Evolutionary conservation across 2,888 invertebrate species (phyloP).

Genomic region (Dorcus parallelipipedus): DNA sequence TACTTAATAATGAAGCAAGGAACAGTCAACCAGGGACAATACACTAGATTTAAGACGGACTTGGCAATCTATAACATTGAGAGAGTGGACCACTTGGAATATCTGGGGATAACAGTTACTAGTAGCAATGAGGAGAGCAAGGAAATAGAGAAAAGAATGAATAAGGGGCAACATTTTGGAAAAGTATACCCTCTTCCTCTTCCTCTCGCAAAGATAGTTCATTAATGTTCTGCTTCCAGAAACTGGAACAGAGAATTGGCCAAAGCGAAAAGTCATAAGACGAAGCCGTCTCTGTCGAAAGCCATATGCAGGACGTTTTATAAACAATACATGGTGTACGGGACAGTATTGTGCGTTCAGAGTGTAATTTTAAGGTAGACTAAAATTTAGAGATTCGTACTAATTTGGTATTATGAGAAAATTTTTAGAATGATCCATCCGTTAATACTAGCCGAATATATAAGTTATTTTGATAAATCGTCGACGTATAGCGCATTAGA

Average conservation of each 20-base stretch:
- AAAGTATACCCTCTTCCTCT: constrained; percentile 45
- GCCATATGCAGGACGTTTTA: constrained; percentile 62
- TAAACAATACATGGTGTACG: constrained; percentile 58
- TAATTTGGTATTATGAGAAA: neutral
- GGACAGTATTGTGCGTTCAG: constrained; percentile 56
- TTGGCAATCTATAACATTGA: too few species aligned
- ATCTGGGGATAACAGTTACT: too few species aligned
- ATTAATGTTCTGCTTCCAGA: constrained; percentile 35
- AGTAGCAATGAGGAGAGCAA: too few species aligned
- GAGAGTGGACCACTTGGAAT: too few species aligned
- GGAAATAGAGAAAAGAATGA: too few species aligned
- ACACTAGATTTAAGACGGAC: too few species aligned
- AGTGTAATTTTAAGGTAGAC: constrained; percentile 59
- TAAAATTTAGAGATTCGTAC: neutral
- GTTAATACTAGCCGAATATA: constrained; percentile 59
- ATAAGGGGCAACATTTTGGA: constrained; percentile 56
- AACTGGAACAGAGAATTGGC: constrained; percentile 61
- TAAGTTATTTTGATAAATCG: constrained; percentile 60
- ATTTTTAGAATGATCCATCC: constrained; percentile 60
- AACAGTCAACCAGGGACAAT: too few species aligned
- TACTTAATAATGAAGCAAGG: too few species aligned
- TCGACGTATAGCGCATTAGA: constrained; percentile 51
- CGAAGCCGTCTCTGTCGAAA: constrained; percentile 57
- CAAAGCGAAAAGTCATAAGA: constrained; percentile 50
- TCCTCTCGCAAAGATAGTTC: neutral